These are phyloP conservation scores for Corythoichthys haematopterus DNA, from an alignment of 2,113 vertebrate species.

Conservation along the genomic window DNA sequence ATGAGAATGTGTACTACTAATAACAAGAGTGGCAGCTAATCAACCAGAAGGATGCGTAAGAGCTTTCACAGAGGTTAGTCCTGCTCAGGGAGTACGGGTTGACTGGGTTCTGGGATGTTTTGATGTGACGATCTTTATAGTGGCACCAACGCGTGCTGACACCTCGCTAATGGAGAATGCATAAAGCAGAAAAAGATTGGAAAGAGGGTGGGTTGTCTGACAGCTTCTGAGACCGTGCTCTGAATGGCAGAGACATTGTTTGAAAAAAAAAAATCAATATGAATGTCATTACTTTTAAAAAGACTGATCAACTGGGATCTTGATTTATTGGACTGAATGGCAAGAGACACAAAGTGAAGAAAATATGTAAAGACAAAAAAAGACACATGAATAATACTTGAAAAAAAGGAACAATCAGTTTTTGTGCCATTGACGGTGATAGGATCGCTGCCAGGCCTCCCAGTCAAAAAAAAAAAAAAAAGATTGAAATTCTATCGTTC, in stretches of 20 bases:
- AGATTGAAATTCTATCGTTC: no score
- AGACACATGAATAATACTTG: background rate
- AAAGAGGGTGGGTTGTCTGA: slow-evolving; percentile 2
- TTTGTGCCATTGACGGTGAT: no score
- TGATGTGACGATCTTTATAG: slow-evolving; percentile 65
- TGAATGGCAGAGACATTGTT: slow-evolving; percentile 8
- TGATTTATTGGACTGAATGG: slow-evolving; percentile 7
- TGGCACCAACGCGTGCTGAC: slow-evolving; percentile 50
- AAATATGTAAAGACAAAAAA: background rate
- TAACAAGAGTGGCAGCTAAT: slow-evolving; percentile 52
- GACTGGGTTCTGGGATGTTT: slow-evolving; percentile 57
- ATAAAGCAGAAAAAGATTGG: slow-evolving; percentile 40
- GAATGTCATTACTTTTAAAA: slow-evolving; percentile 13
- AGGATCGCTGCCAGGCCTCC: no score
- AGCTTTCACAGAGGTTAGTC: slow-evolving; percentile 48
- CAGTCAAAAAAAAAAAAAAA: no score
- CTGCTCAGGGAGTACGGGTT: slow-evolving; percentile 34
- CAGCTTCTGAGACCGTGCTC: slow-evolving; percentile 8
- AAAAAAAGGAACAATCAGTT: background rate
- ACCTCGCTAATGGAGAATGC: slow-evolving; percentile 61
- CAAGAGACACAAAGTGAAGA: slow-evolving; percentile 1
- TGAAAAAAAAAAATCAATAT: background rate
- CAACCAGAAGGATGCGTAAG: slow-evolving; percentile 58
- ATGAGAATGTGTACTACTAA: slow-evolving; percentile 51
- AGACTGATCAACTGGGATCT: slow-evolving; percentile 5